phyloP scores from a whole-genome alignment of 2,888 invertebrate species.

The Palloptera scutellata region DNA sequence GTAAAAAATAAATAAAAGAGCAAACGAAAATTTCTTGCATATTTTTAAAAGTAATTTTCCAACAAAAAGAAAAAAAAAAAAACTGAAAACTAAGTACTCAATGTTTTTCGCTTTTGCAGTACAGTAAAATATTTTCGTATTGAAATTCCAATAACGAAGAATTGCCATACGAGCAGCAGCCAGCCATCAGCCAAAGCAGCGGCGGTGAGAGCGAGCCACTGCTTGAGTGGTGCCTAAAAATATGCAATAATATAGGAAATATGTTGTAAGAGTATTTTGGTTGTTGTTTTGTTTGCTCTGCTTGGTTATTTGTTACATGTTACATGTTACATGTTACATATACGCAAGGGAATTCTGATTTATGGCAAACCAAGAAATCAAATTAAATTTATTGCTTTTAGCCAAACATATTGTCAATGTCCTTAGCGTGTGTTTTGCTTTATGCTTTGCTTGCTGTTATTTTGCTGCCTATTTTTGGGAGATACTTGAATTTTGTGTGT shows the following conservation, averaged over 20 bases:
- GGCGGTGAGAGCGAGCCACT: not conserved
- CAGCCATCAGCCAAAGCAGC: too few species aligned
- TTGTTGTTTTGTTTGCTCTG: slow-evolving; percentile 10
- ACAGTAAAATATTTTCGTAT: too few species aligned
- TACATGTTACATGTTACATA: too few species aligned
- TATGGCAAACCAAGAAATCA: slow-evolving; percentile 50
- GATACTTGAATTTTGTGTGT: not conserved
- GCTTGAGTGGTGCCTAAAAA: slow-evolving; percentile 20
- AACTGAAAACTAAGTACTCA: not conserved
- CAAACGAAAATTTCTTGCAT: not conserved
- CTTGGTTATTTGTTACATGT: not conserved
- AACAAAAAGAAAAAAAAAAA: not conserved
- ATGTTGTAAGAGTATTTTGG: too few species aligned
- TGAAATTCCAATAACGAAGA: too few species aligned
- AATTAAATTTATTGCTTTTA: slow-evolving; percentile 53
- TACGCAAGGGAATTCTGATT: slow-evolving; percentile 48
- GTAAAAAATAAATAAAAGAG: not conserved
- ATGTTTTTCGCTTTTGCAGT: too few species aligned
- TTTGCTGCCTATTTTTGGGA: too few species aligned
- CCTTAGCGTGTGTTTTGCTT: slow-evolving; percentile 2
- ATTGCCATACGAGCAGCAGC: too few species aligned
- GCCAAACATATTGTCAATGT: slow-evolving; percentile 26
- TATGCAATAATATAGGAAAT: slow-evolving; percentile 27
- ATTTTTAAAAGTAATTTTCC: not conserved
- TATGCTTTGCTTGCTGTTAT: not conserved